A percentile compares a stretch with the other conserved stretches of the same genome.
Conservation (phyloP, 2,888 invertebrate genomes). For the Ectropis crepuscularia region DNA sequence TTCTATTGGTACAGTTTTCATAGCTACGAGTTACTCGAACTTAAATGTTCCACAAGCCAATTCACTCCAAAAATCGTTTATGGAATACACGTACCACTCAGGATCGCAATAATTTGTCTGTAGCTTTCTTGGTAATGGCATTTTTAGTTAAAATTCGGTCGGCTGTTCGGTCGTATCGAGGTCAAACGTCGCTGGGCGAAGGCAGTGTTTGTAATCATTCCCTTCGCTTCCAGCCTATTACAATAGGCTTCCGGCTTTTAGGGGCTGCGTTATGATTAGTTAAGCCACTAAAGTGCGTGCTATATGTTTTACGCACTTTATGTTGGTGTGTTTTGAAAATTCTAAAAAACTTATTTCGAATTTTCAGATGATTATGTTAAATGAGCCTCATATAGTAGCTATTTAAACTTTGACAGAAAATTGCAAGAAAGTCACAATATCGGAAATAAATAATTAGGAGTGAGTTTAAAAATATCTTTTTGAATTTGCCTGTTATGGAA, state of each 20-base stretch:
- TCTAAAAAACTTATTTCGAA: too few relatives aligned
- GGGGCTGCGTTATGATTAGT: conserved; percentile 21
- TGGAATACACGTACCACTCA: conserved; percentile 42
- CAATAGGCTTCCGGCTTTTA: conserved; percentile 22
- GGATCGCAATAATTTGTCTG: conserved; percentile 34
- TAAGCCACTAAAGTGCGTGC: not conserved
- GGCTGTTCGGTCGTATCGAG: conserved; percentile 53
- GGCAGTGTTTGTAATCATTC: conserved; percentile 25
- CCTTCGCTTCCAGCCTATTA: conserved; percentile 28
- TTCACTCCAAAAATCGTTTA: conserved; percentile 39
- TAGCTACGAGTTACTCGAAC: conserved; percentile 3
- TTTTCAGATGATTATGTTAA: too few relatives aligned
- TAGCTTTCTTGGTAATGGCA: conserved; percentile 49
- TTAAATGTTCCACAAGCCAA: conserved; percentile 14
- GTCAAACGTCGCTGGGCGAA: conserved; percentile 46
- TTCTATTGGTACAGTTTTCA: not conserved
- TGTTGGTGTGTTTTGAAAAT: too few relatives aligned
- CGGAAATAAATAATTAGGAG: too few relatives aligned
- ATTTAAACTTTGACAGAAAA: too few relatives aligned
- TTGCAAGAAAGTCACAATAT: too few relatives aligned
- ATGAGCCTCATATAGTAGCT: too few relatives aligned
- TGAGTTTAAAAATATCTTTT: too few relatives aligned
- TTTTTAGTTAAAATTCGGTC: conserved; percentile 55
- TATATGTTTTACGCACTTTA: not conserved
- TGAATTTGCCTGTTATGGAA: too few relatives aligned